phyloP scores from a whole-genome alignment of 2,113 vertebrate species.

The Butorides virescens region DNA sequence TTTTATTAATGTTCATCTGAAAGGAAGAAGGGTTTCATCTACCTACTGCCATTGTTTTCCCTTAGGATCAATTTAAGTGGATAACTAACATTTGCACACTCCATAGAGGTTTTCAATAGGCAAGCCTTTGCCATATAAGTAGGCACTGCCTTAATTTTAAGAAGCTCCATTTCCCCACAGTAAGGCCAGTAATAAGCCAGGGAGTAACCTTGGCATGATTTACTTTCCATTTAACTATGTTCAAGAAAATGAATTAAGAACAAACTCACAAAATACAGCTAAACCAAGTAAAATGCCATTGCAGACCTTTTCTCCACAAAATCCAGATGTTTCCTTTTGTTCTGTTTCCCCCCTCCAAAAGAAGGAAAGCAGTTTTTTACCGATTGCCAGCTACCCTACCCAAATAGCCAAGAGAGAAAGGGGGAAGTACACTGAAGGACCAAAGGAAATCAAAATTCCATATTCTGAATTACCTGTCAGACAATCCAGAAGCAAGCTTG shows the following conservation, averaged over 20 bases:
- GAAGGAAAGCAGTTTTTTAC: neutral
- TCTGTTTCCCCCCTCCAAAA: neutral
- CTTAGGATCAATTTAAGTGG: neutral
- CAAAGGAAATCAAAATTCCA: neutral
- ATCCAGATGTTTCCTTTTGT: neutral
- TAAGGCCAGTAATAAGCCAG: neutral
- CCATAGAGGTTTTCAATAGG: neutral
- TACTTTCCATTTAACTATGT: neutral
- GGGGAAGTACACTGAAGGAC: neutral
- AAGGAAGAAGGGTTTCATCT: neutral
- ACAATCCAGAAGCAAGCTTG: neutral
- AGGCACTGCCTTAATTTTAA: neutral
- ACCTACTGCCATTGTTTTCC: neutral
- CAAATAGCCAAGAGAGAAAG: neutral
- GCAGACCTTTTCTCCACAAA: neutral
- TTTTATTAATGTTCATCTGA: neutral
- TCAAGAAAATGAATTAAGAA: neutral
- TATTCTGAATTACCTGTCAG: neutral
- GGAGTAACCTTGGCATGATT: neutral
- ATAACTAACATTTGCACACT: neutral
- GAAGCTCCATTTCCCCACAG: neutral
- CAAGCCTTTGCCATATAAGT: neutral
- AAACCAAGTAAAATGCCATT: neutral
- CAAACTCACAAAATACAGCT: neutral
- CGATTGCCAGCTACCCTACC: neutral